Conservation (phyloP, 1,140 invertebrate species). For the Thalassaphorura encarpata region DNA sequence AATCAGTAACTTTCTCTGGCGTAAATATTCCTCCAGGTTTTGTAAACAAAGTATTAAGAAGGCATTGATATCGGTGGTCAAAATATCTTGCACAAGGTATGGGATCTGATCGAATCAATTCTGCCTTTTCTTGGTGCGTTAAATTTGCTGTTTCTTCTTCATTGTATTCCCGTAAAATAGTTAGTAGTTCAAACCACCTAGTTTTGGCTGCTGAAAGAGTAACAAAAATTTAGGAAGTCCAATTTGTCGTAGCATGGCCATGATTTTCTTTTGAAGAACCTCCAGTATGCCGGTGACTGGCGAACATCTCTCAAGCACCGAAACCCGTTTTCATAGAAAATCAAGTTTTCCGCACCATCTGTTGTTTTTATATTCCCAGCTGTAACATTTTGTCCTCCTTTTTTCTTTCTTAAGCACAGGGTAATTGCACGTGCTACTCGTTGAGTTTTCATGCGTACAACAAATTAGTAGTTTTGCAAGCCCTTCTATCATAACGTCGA, state of each 20-base stretch:
- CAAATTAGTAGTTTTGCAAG: not conserved
- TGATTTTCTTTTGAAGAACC: constrained; percentile 4
- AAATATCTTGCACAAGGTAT: constrained; percentile 36
- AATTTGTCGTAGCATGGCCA: constrained; percentile 38
- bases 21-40: constrained; percentile 2
- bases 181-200: constrained; percentile 36
- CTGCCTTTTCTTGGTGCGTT: constrained; percentile 32
- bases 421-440: too few relatives aligned
- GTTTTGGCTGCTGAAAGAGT: constrained; percentile 38
- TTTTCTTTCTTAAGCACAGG: constrained; percentile 22
- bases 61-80: constrained; percentile 5
- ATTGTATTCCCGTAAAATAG: constrained; percentile 34
- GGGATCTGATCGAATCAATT: constrained; percentile 39
- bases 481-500: not conserved
- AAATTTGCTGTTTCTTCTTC: constrained; percentile 26
- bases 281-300: constrained; percentile 31
- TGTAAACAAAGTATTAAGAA: constrained; percentile 5
- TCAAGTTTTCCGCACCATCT: not conserved
- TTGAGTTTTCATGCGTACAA: constrained; percentile 12
- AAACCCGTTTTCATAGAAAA: constrained; percentile 9
- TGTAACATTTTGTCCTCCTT: constrained; percentile 19
- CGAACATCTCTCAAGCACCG: constrained; percentile 33
- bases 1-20: constrained; percentile 5
- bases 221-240: constrained; percentile 36
- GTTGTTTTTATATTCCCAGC: not conserved